Base-by-base conservation (phyloP, 2,888 invertebrate genomes). In the Pristionchus arcanus region DNA sequence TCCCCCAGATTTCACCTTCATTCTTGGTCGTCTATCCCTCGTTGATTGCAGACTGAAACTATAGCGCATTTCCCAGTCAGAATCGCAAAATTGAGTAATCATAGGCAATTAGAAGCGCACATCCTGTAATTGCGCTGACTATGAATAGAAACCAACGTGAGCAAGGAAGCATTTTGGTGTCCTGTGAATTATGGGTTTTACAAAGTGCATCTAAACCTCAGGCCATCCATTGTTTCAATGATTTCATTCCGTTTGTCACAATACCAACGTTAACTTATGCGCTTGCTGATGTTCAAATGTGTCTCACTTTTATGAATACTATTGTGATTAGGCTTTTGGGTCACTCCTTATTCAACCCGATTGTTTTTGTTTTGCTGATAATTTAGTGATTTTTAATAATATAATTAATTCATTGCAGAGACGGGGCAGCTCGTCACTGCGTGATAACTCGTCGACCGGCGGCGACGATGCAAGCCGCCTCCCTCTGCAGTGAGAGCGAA, bases 401-500 rank as follows among this genome's bases (percentile, higher is more conserved):
- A 68, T 68, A 28, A 15, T 28, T 68, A 11, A n/a, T 68, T 25
- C 4, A n/a, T n/a, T 89, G 28, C 63, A 89, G 89, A 0, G 42
- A 66, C 13, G 84, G 85, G 0, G 15, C 15, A 2, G 15, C 2
- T 55, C 83, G 89, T 28, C 85, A 68, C 11, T 84, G 84, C 25
- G 71, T 71, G 31, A 66, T 89, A 42, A 59, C 81, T 59, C 77
- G 89, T 34, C 77, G 89, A 15, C 34, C 77, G 25, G 53, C 77
- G 2, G 42, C 37, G 4, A 59, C 34, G 9, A 55, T 89, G 28
- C 31, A 28, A 25, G 42, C 89, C 25, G 89, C 89, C 28, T 74
- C 81, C 25, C 53, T 66, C 37, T 89, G 81, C 81, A 89, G 63
- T 42, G 90, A 90, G 37, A 37, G 74, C 1, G 85, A 90, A 34